Percentiles rank a stretch among this genome's conserved stretches.
phyloP scores from a whole-genome alignment of 2,113 vertebrate genomes.

The Ctenomys sociabilis region DNA sequence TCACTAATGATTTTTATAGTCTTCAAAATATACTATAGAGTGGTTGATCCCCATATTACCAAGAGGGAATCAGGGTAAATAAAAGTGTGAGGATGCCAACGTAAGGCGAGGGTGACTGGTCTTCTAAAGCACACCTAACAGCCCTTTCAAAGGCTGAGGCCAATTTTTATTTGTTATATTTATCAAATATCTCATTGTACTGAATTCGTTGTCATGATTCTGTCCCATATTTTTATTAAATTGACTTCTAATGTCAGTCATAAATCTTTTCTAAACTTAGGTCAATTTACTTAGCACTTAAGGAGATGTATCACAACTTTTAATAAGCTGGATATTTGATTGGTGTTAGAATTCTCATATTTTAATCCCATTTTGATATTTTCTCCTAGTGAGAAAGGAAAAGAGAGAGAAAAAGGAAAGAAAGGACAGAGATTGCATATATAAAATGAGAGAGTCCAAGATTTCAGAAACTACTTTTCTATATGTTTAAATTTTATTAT shows the following conservation, averaged over 20 bases:
- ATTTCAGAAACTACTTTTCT: slow-evolving; percentile 53
- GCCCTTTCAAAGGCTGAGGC: background rate
- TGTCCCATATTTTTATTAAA: slow-evolving; percentile 50
- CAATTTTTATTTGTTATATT: background rate
- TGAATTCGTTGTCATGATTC: background rate
- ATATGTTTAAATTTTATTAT: slow-evolving; percentile 47
- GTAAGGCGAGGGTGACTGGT: background rate
- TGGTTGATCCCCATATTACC: background rate
- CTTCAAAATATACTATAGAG: background rate
- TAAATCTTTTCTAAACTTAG: slow-evolving; percentile 77
- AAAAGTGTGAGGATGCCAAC: background rate
- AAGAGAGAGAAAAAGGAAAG: background rate
- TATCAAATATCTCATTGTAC: background rate
- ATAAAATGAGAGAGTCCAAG: background rate
- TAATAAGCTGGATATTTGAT: slow-evolving; percentile 53
- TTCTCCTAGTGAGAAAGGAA: background rate
- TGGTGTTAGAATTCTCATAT: slow-evolving; percentile 39
- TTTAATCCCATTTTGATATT: slow-evolving; percentile 51
- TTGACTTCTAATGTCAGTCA: slow-evolving; percentile 66
- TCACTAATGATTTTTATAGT: background rate
- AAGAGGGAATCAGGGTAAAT: background rate
- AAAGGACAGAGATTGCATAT: background rate
- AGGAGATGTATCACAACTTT: slow-evolving; percentile 30
- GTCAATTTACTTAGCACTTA: slow-evolving; percentile 75
- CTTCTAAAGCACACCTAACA: background rate